Percentiles rank a stretch among this genome's conserved stretches.
These are phyloP conservation scores for Arctocebus calabarensis DNA, from an alignment of 2,797 vertebrate species.

Conservation along the genomic window DNA sequence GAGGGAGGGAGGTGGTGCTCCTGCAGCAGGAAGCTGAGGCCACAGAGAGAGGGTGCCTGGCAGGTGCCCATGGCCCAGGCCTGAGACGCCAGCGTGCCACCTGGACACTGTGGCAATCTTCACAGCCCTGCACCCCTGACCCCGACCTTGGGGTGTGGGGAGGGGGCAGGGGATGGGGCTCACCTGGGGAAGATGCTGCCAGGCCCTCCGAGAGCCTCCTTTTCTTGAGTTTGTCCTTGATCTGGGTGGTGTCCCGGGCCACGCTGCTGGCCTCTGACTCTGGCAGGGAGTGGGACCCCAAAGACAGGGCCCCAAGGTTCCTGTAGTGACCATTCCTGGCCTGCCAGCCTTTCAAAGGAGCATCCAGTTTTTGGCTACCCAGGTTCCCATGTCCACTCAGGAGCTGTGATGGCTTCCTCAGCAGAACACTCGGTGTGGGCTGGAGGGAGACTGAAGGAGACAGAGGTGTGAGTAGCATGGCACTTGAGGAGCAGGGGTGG, in stretches of 20 bases:
- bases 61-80: not conserved
- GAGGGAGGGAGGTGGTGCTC: not conserved
- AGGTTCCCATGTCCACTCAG: not conserved
- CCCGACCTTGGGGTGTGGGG: not conserved
- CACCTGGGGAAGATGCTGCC: conserved; percentile 72
- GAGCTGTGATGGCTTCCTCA: conserved; percentile 44
- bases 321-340: not conserved
- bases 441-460: conserved; percentile 76
- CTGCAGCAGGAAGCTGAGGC: too few species aligned
- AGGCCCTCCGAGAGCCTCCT: conserved; percentile 82
- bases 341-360: conserved; percentile 39
- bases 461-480: not conserved
- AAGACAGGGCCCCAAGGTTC: not conserved
- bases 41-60: not conserved
- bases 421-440: conserved; percentile 8
- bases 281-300: not conserved
- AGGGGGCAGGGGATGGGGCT: not conserved
- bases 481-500: not conserved
- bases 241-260: conserved; percentile 76
- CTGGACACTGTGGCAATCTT: not conserved
- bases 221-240: conserved; percentile 85
- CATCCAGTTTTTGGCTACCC: not conserved
- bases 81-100: too few species aligned
- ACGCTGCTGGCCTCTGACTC: conserved; percentile 75
- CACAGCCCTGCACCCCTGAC: not conserved